phyloP scores from a whole-genome alignment of 2,797 vertebrate species.

The Micropoecilia bifurca region DNA sequence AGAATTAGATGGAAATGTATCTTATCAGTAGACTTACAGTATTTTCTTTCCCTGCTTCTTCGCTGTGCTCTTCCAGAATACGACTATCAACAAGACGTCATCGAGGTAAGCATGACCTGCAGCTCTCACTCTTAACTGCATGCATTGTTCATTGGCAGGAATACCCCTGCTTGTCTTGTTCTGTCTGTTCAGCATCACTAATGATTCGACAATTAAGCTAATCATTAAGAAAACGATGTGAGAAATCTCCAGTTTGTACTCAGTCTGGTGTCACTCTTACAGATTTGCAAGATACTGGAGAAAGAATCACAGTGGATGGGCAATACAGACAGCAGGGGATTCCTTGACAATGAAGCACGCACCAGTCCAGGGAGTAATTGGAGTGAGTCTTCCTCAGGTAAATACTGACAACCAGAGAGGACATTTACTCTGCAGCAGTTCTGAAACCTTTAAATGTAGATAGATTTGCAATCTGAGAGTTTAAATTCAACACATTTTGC shows the following conservation, averaged over 20 bases:
- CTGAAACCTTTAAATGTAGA: not conserved
- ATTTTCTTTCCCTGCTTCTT: slow-evolving; percentile 17
- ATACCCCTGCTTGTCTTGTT: slow-evolving; percentile 65
- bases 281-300: slow-evolving; percentile 75
- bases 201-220: slow-evolving; percentile 15
- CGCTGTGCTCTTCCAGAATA: slow-evolving; percentile 51
- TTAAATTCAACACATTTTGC: not conserved
- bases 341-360: slow-evolving; percentile 85
- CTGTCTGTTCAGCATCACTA: slow-evolving; percentile 44
- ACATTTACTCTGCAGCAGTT: not conserved
- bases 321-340: slow-evolving; percentile 79
- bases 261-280: slow-evolving; percentile 63
- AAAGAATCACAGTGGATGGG: slow-evolving; percentile 79
- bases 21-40: slow-evolving; percentile 2
- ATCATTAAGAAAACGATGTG: slow-evolving; percentile 7
- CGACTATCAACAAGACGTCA: slow-evolving; percentile 54
- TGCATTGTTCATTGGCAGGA: slow-evolving; percentile 78
- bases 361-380: slow-evolving; percentile 77
- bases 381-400: slow-evolving; percentile 83
- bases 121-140: slow-evolving; percentile 7
- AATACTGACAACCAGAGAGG: slow-evolving; percentile 34
- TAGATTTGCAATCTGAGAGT: not conserved
- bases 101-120: slow-evolving; percentile 73
- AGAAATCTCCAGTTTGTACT: slow-evolving; percentile 32
- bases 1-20: not conserved